Conservation (phyloP, 2,888 invertebrate species). For the Dexiosoma caninum region DNA sequence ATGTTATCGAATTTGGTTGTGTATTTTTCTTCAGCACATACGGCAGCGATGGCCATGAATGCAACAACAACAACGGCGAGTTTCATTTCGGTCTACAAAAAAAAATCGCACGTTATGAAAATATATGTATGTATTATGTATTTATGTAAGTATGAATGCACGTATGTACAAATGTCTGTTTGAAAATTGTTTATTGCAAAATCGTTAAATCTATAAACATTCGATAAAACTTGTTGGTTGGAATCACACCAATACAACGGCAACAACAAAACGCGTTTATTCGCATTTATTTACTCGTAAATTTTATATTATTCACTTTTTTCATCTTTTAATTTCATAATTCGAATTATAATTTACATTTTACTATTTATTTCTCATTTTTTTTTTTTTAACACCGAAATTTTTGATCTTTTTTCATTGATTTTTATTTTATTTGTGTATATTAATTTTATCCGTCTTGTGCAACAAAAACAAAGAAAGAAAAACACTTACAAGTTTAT, state of each 20-base stretch:
- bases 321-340: background rate
- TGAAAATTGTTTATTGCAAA: slow-evolving; percentile 23
- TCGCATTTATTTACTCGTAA: slow-evolving; percentile 11
- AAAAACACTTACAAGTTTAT: slow-evolving; percentile 53
- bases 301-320: slow-evolving; percentile 21
- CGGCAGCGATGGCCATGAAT: slow-evolving; percentile 68
- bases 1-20: slow-evolving; percentile 79
- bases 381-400: background rate
- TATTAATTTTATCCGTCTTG: background rate
- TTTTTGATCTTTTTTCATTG: background rate
- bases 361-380: background rate
- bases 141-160: too few relatives aligned
- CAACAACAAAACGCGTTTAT: slow-evolving; percentile 6
- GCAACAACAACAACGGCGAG: slow-evolving; percentile 51
- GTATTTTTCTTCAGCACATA: slow-evolving; percentile 69
- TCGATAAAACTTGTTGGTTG: slow-evolving; percentile 28
- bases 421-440: background rate
- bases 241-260: background rate
- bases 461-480: background rate
- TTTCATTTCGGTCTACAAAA: slow-evolving; percentile 52
- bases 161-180: too few relatives aligned
- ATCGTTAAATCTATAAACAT: slow-evolving; percentile 30
- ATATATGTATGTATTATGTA: background rate
- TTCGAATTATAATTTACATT: background rate
- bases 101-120: background rate